Percentiles rank a stretch among this genome's conserved stretches.
phyloP scores from a whole-genome alignment of 2,797 vertebrate species.

The Enoplosus armatus region DNA sequence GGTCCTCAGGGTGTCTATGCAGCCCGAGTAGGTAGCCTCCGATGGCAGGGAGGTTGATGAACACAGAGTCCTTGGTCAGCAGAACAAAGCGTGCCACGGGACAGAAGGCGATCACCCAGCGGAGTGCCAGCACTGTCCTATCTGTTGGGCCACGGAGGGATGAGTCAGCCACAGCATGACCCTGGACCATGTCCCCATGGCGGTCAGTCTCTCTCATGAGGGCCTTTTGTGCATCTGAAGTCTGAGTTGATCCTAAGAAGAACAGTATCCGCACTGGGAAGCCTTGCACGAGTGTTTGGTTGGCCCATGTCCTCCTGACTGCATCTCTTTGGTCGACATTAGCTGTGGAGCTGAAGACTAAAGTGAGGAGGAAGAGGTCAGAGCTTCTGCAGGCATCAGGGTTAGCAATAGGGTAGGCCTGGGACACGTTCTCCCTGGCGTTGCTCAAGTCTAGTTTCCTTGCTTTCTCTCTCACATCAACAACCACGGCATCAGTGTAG shows the following conservation, averaged over 20 bases:
- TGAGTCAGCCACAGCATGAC: conserved; percentile 77
- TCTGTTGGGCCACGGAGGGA: conserved; percentile 79
- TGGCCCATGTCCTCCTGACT: conserved; percentile 92
- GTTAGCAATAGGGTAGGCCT: conserved; percentile 77
- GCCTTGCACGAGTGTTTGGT: conserved; percentile 77
- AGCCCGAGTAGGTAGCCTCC: conserved; percentile 87
- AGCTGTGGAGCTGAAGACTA: conserved; percentile 87
- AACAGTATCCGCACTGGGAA: conserved; percentile 75
- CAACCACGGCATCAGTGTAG: conserved; percentile 85
- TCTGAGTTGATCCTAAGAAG: conserved; percentile 75
- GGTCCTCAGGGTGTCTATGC: conserved; percentile 86
- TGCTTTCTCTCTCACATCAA: conserved; percentile 89
- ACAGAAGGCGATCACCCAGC: conserved; percentile 92
- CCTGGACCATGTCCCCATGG: conserved; percentile 74
- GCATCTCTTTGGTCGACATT: conserved; percentile 84
- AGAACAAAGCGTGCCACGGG: conserved; percentile 89
- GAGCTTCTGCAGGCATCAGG: conserved; percentile 77
- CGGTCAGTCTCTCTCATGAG: conserved; percentile 66
- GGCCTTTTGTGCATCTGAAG: conserved; percentile 75
- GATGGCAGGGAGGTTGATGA: conserved; percentile 87
- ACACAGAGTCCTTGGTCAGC: conserved; percentile 87
- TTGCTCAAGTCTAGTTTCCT: conserved; percentile 86
- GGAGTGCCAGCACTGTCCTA: conserved; percentile 83
- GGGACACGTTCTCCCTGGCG: conserved; percentile 85
- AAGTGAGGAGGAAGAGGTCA: conserved; percentile 89